Percentiles rank a stretch among this genome's conserved stretches.
Evolutionary conservation across 2,113 vertebrate genomes (phyloP).

Genomic region (Rhabdomys dilectus): DNA sequence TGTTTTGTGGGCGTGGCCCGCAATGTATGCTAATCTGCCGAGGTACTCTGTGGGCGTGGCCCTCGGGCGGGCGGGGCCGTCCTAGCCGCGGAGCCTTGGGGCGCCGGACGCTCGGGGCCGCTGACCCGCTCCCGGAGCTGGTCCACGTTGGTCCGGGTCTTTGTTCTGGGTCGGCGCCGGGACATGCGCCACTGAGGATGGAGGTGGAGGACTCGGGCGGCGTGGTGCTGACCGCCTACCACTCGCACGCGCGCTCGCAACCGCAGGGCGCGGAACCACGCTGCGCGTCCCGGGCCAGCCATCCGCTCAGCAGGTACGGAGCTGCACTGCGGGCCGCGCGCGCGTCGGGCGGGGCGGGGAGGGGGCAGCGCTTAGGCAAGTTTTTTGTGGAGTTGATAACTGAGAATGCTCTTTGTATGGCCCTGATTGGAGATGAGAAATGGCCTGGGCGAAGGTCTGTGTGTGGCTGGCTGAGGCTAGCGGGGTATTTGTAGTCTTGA

Average conservation of each 20-base stretch:
- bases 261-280: conserved; percentile 85
- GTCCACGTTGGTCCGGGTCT: conserved; percentile 43
- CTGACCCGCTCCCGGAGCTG: conserved; percentile 54
- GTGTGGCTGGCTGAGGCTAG: conserved; percentile 56
- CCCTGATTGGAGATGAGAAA: conserved; percentile 49
- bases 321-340: not conserved
- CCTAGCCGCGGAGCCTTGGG: not conserved
- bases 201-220: conserved; percentile 92
- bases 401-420: not conserved
- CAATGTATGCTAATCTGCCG: not conserved
- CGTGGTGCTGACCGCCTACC: conserved; percentile 93
- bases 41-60: not conserved
- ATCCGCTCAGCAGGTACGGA: conserved; percentile 83
- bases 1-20: not conserved
- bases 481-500: not conserved
- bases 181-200: conserved; percentile 87
- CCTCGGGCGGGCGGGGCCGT: conserved; percentile 9
- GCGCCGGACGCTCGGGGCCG: conserved; percentile 11
- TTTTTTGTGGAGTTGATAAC: conserved; percentile 46
- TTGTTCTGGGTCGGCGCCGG: conserved; percentile 50
- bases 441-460: not conserved
- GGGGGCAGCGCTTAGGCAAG: not conserved
- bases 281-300: conserved; percentile 85
- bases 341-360: not conserved
- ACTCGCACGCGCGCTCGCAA: conserved; percentile 89